phyloP scores from a whole-genome alignment of 2,113 vertebrate species.

The Epinephelus cyanopodus region DNA sequence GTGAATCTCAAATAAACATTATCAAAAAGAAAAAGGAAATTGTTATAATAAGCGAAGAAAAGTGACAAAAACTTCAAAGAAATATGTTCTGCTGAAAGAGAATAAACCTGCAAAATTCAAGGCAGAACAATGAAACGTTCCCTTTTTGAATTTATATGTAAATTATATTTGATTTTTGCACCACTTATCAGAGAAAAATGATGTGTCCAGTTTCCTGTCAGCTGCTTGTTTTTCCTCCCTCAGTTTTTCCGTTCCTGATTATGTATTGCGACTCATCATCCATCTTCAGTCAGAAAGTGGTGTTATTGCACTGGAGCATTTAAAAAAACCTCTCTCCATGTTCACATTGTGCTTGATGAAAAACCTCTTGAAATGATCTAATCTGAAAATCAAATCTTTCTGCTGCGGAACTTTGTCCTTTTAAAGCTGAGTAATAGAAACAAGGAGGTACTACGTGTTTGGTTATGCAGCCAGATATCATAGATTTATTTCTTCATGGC shows the following conservation, averaged over 20 bases:
- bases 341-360: not conserved
- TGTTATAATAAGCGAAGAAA: not conserved
- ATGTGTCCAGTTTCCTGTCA: not conserved
- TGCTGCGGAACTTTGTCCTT: not conserved
- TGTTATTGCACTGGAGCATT: not conserved
- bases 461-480: not conserved
- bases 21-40: not conserved
- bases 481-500: not conserved
- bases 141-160: not conserved
- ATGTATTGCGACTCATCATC: not conserved
- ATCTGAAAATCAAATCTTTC: not conserved
- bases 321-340: not conserved
- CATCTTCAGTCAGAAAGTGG: not conserved
- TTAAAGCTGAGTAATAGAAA: not conserved
- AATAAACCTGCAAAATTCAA: not conserved
- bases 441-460: not conserved
- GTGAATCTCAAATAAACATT: not conserved
- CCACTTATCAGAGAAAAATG: not conserved
- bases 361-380: not conserved
- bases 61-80: not conserved
- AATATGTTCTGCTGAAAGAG: not conserved
- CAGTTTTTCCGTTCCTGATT: not conserved
- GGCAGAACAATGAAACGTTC: not conserved
- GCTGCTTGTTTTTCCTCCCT: not conserved
- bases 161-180: not conserved